Evolutionary conservation across 2,113 vertebrate genomes (phyloP).

Genomic region (Daphoenositta chrysoptera): DNA sequence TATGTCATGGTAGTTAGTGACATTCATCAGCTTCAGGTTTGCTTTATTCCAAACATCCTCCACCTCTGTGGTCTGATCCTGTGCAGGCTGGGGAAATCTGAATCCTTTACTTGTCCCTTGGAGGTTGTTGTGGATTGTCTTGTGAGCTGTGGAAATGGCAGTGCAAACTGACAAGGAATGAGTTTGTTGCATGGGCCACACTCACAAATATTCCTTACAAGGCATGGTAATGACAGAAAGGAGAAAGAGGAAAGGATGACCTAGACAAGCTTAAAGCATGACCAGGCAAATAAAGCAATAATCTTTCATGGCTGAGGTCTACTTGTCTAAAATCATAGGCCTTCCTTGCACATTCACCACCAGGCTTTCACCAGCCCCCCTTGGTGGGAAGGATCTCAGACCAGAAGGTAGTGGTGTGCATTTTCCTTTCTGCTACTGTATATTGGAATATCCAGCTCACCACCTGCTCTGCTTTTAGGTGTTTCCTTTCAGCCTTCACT

Average conservation of each 20-base stretch:
- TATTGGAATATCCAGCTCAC: neutral
- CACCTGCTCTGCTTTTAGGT: neutral
- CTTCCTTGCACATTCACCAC: neutral
- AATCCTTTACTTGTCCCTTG: neutral
- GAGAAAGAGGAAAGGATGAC: neutral
- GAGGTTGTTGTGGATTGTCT: neutral
- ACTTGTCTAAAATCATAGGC: neutral
- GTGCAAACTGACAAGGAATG: neutral
- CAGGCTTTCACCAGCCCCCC: neutral
- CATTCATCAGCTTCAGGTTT: neutral
- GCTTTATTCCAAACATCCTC: neutral
- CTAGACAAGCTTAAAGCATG: neutral
- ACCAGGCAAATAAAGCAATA: neutral
- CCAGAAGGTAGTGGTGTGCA: neutral
- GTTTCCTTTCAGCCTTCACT: neutral
- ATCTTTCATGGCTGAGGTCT: neutral
- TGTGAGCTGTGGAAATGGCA: neutral
- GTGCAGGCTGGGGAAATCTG: neutral
- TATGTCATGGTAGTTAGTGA: neutral
- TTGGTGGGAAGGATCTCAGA: neutral
- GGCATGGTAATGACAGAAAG: neutral
- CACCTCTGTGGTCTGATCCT: neutral
- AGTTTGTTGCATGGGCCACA: neutral
- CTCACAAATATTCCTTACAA: neutral
- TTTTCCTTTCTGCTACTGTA: neutral